A percentile compares a stretch with the other conserved stretches of the same genome.
Evolutionary conservation across 2,113 vertebrate genomes (phyloP).

Genomic region (Pionites leucogaster): DNA sequence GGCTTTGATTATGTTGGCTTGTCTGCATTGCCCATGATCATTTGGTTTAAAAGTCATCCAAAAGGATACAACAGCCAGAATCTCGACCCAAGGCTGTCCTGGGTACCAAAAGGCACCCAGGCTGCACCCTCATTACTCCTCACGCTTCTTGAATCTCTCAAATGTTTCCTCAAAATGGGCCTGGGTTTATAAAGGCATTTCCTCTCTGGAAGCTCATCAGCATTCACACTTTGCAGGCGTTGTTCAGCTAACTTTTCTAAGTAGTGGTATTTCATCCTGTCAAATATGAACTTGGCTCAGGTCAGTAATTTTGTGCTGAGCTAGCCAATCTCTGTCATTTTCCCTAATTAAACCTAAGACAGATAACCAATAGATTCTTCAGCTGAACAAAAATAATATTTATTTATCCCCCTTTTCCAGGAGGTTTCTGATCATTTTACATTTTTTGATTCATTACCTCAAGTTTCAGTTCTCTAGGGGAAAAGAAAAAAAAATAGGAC

Average conservation of each 20-base stretch:
- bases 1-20: conserved; percentile 2
- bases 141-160: not conserved
- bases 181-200: not conserved
- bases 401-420: not conserved
- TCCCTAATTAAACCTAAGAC: conserved; percentile 8
- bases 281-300: conserved; percentile 8
- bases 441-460: not conserved
- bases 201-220: not conserved
- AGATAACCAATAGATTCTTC: not conserved
- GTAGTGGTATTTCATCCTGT: not conserved
- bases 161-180: not conserved
- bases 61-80: not conserved
- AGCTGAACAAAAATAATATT: not conserved
- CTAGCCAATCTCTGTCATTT: not conserved
- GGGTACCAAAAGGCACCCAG: not conserved
- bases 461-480: not conserved
- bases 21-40: not conserved
- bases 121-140: not conserved
- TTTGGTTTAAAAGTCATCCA: not conserved
- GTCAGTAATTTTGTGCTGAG: conserved; percentile 19
- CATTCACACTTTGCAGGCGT: not conserved
- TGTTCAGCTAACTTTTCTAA: not conserved
- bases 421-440: not conserved
- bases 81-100: not conserved
- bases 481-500: not conserved